Percentiles rank a stretch among this genome's conserved stretches.
Evolutionary conservation across 2,797 vertebrate species (phyloP).

Genomic region (Alcedo atthis): DNA sequence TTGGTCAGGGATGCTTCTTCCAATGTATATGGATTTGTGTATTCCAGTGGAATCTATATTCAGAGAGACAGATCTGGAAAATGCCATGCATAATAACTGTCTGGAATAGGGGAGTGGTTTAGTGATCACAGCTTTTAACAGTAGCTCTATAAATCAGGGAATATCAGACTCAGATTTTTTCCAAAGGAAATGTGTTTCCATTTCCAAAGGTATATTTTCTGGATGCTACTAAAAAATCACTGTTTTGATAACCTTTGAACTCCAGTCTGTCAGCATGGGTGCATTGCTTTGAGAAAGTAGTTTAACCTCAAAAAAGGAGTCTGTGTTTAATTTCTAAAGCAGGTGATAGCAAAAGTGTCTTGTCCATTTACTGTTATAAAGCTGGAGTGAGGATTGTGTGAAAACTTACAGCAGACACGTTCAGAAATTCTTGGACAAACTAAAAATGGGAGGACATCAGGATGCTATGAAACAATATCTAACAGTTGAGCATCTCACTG

Average conservation of each 20-base stretch:
- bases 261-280: not conserved
- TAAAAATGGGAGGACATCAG: not conserved
- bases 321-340: not conserved
- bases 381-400: not conserved
- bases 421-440: not conserved
- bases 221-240: not conserved
- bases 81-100: not conserved
- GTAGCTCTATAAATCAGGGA: not conserved
- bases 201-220: not conserved
- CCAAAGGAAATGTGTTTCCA: not conserved
- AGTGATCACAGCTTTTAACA: not conserved
- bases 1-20: not conserved
- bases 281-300: not conserved
- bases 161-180: accelerated
- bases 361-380: not conserved
- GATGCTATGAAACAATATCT: not conserved
- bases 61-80: not conserved
- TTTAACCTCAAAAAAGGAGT: not conserved
- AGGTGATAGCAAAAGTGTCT: not conserved
- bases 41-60: not conserved
- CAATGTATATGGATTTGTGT: too few species aligned
- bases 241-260: not conserved
- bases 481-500: not conserved
- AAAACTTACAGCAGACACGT: not conserved
- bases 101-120: not conserved